Base-by-base conservation (phyloP, 2,888 invertebrate species). In the Cynaeus angustus region DNA sequence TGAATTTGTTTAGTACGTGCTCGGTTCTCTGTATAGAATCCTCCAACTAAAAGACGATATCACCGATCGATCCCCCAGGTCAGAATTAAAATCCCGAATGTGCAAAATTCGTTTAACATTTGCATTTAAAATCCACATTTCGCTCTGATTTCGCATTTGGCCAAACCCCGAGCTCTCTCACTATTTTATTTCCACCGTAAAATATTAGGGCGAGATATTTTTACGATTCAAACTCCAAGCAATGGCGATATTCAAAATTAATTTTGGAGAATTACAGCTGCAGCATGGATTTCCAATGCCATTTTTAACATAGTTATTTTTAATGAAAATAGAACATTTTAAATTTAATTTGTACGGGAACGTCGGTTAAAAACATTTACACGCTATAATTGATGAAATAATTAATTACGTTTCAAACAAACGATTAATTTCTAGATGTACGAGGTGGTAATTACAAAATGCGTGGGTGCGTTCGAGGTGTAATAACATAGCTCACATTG, bases 61-160 rank as follows among this genome's bases (percentile, higher is more conserved):
- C 43, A 43, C 37, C 64, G 50, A 64, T 62, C 64, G 64, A 53
- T 64, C 53, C 53, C 28, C 59, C 26, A 50, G 41, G 50, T 50
- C 41, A 26, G 64, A 64, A 64, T 64, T 64, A 64, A 64, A 52
- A 64, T 43, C 64, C 28, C 64, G 28, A 62, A 62, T 52, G 62
- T 62, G 62, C 62, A 26, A 62, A 62, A 50, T 52, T 62, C 62
- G 52, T 52, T 52, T 52, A 48, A 38, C 10, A 62, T 62, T 62
- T 62, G 62, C 62, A 62, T 62, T 62, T 62, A 52, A 52, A 62
- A 62, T 45, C 53, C 64, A 64, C 64, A 52, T 53, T 53, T 62
- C 28, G 62, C 26, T 6, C 16, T 16, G 58, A 61, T 61, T 61
- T 61, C 37, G 28, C 61, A n/a, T 48, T 46, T 61, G 55, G 55